A percentile compares a stretch with the other conserved stretches of the same genome.
Evolutionary conservation across 2,888 invertebrate species (phyloP).

Genomic region (Nomada lathburiana): DNA sequence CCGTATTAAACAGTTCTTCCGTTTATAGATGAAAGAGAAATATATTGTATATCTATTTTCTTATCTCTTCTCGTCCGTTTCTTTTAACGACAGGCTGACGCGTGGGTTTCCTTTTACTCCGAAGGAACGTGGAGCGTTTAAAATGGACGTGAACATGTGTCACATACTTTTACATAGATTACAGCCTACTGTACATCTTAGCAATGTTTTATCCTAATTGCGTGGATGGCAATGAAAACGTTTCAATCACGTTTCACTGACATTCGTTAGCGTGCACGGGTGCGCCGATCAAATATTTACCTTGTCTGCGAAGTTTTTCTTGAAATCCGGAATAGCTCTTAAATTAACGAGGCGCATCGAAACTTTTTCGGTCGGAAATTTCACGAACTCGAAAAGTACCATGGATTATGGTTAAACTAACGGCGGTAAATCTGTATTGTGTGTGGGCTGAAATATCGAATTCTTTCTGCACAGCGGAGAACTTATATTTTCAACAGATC

Average conservation of each 20-base stretch:
- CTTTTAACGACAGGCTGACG: background rate
- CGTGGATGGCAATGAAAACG: slow-evolving; percentile 33
- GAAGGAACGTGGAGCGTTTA: background rate
- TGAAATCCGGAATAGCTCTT: slow-evolving; percentile 60
- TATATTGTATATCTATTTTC: background rate
- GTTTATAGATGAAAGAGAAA: too few relatives aligned
- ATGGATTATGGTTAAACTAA: slow-evolving; percentile 35
- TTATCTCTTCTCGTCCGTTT: too few relatives aligned
- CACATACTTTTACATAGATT: slow-evolving; percentile 26
- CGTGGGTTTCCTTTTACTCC: background rate
- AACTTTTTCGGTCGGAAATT: slow-evolving; percentile 47
- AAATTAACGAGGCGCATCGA: slow-evolving; percentile 61
- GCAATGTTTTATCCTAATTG: slow-evolving; percentile 32
- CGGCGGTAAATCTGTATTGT: slow-evolving; percentile 36
- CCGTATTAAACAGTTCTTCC: background rate
- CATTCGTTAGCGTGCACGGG: slow-evolving; percentile 43
- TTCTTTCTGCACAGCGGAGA: background rate
- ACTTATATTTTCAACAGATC: background rate
- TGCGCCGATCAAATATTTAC: slow-evolving; percentile 52
- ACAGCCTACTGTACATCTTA: background rate
- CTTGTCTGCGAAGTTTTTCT: slow-evolving; percentile 65
- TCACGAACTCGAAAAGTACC: slow-evolving; percentile 38
- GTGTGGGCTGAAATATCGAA: slow-evolving; percentile 11
- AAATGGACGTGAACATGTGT: background rate
- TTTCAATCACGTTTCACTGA: slow-evolving; percentile 48